Evolutionary conservation across 2,113 vertebrate species (phyloP).

Genomic region (Camelus dromedarius): DNA sequence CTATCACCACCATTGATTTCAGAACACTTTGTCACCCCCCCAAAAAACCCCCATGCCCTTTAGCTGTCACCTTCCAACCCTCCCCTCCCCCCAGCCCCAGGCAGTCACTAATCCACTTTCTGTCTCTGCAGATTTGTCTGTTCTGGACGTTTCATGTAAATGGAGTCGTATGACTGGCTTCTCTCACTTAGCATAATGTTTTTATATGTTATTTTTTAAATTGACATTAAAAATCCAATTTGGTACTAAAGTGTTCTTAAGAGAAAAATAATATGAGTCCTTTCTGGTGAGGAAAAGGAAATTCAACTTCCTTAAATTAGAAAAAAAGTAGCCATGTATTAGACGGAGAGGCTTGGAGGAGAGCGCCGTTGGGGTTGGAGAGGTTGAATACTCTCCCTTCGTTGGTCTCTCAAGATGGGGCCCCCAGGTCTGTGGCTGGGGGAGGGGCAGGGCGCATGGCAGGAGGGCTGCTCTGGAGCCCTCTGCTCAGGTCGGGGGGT

Average conservation of each 20-base stretch:
- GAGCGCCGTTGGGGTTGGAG: rapidly evolving
- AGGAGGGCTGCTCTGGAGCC: not conserved
- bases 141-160: not conserved
- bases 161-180: not conserved
- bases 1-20: not conserved
- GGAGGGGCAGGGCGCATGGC: no score
- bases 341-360: rapidly evolving
- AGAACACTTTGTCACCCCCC: not conserved
- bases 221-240: not conserved
- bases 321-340: not conserved
- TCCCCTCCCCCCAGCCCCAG: not conserved
- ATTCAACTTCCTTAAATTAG: not conserved
- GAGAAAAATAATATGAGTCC: not conserved
- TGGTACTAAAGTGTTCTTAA: not conserved
- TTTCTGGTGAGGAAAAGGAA: not conserved
- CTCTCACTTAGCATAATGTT: not conserved
- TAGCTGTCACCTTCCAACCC: not conserved
- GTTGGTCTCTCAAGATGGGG: not conserved
- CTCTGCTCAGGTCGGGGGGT: no score
- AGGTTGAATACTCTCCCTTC: not conserved
- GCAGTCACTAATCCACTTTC: not conserved
- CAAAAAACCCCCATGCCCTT: rapidly evolving
- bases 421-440: not conserved
- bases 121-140: not conserved
- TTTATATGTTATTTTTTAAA: not conserved